A percentile compares a stretch with the other conserved stretches of the same genome.
Conservation (phyloP, 2,888 invertebrate species). For the Eupithecia dodoneata region DNA sequence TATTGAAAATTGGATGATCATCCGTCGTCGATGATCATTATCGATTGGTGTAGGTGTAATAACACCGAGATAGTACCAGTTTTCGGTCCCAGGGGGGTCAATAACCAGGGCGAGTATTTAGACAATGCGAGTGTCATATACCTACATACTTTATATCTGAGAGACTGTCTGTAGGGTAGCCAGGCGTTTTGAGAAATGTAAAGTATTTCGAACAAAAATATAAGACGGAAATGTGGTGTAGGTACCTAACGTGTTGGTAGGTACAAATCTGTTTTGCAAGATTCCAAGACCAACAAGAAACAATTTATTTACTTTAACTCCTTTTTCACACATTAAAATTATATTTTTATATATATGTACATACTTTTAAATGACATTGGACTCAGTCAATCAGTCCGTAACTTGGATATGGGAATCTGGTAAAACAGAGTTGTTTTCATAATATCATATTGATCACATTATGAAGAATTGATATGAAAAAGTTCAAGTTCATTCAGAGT, state of each 20-base stretch:
- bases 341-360: no score
- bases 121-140: slow-evolving; percentile 58
- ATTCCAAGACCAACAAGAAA: not conserved
- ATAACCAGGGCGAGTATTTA: slow-evolving; percentile 77
- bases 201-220: not conserved
- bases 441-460: no score
- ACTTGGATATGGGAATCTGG: no score
- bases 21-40: slow-evolving; percentile 17
- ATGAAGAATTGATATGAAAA: no score
- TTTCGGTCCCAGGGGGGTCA: slow-evolving; percentile 63
- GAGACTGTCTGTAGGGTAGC: slow-evolving; percentile 25
- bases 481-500: no score
- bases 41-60: slow-evolving; percentile 10
- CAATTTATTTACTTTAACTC: no score
- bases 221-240: no score
- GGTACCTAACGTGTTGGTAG: no score
- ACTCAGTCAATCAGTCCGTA: no score
- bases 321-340: no score
- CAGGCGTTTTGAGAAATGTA: slow-evolving; percentile 12
- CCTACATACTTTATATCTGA: slow-evolving; percentile 28
- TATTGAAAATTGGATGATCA: not conserved
- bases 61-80: slow-evolving; percentile 56
- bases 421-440: no score
- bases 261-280: not conserved
- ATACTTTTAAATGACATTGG: no score